phyloP scores from a whole-genome alignment of 1,140 invertebrate genomes.

The Proctacanthus coquilletti region DNA sequence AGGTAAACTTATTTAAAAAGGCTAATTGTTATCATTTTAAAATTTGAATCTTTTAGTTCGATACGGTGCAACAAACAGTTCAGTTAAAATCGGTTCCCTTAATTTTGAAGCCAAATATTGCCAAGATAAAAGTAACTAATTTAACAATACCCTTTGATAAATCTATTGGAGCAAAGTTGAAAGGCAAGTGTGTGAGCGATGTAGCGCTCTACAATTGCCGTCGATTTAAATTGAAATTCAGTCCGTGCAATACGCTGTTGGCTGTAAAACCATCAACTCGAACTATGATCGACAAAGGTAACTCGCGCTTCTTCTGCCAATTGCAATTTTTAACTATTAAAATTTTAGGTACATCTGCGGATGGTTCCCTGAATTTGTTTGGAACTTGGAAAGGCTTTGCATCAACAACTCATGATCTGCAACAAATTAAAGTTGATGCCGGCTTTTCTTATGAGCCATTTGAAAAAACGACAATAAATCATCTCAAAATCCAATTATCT shows the following conservation, averaged over 20 bases:
- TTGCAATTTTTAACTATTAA: no score
- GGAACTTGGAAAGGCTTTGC: no score
- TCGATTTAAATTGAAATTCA: constrained; percentile 60
- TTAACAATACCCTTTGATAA: constrained; percentile 30
- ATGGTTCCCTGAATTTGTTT: no score
- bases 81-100: constrained; percentile 12
- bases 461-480: constrained; percentile 27
- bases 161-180: constrained; percentile 32
- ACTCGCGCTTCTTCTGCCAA: no score
- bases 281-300: no score
- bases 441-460: constrained; percentile 13
- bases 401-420: no score
- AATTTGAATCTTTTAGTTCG: no score
- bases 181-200: constrained; percentile 44
- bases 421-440: constrained; percentile 18
- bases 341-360: no score
- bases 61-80: no score
- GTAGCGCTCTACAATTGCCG: constrained; percentile 46
- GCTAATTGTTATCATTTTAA: no score
- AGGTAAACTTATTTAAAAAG: no score
- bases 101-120: constrained; percentile 20
- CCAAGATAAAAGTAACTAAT: constrained; percentile 30
- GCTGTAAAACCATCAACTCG: constrained; percentile 30
- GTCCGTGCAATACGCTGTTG: constrained; percentile 44
- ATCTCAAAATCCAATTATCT: constrained; percentile 35